Percentiles rank a stretch among this genome's conserved stretches.
These are phyloP conservation scores for Ectemnius continuus DNA, from an alignment of 2,888 invertebrate genomes.

Conservation along the genomic window DNA sequence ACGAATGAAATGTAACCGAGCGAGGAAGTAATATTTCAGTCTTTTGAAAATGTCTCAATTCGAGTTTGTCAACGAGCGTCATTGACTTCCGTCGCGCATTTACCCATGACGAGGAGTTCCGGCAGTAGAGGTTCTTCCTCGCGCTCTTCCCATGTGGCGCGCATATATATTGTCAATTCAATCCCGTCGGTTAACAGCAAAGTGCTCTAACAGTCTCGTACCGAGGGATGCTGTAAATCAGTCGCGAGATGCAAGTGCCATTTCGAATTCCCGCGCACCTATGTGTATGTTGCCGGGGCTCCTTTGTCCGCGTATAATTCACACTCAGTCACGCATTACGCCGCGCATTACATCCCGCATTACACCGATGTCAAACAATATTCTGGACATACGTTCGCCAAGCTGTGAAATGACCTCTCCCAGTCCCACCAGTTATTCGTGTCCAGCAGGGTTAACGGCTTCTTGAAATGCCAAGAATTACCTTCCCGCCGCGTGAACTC, in stretches of 20 bases:
- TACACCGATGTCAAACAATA: slow-evolving; percentile 60
- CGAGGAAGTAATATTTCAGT: no score
- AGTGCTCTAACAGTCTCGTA: slow-evolving; percentile 34
- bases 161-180: slow-evolving; percentile 52
- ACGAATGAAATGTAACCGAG: no score
- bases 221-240: slow-evolving; percentile 52
- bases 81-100: no score
- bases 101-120: no score
- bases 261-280: slow-evolving; percentile 56
- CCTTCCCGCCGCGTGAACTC: no score
- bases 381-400: slow-evolving; percentile 3
- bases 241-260: slow-evolving; percentile 53
- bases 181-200: slow-evolving; percentile 50
- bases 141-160: no score
- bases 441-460: no score
- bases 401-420: not conserved
- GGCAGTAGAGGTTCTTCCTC: not conserved
- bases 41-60: no score
- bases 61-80: no score
- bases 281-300: slow-evolving; percentile 16
- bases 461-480: no score
- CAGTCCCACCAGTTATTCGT: no score
- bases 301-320: slow-evolving; percentile 61
- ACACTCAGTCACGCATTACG: slow-evolving; percentile 62
- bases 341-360: slow-evolving; percentile 56